Conservation (phyloP, 2,113 vertebrate genomes). For the Callospermophilus lateralis region DNA sequence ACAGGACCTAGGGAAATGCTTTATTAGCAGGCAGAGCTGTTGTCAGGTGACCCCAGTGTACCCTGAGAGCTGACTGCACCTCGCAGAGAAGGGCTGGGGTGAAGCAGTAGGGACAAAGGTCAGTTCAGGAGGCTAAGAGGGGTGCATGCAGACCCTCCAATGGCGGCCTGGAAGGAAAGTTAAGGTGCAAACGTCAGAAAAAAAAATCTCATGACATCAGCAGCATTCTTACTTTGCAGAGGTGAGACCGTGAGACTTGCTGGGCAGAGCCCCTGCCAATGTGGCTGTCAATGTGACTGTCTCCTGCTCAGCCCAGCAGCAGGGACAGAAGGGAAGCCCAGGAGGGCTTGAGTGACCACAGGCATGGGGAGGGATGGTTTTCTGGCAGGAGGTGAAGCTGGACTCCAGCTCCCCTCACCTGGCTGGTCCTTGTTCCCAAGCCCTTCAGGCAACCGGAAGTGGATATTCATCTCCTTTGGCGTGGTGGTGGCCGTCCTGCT, state of each 20-base stretch:
- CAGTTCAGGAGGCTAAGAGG: background rate
- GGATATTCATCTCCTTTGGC: background rate
- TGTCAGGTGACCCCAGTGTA: background rate
- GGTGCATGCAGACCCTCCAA: background rate
- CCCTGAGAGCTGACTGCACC: background rate
- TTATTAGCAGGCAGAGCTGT: background rate
- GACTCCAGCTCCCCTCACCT: background rate
- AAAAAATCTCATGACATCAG: background rate
- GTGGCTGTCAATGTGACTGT: too few species aligned
- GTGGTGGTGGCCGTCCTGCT: constrained; percentile 53
- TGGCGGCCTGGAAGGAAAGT: background rate
- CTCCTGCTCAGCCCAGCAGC: background rate
- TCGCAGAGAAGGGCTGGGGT: background rate
- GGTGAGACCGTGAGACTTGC: accelerated
- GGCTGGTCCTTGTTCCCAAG: background rate
- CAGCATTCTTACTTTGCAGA: background rate
- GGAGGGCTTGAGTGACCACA: accelerated
- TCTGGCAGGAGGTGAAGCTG: background rate
- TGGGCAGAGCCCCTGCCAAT: background rate
- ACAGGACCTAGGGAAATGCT: background rate
- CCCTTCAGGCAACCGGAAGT: accelerated
- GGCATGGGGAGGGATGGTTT: background rate
- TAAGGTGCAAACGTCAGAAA: background rate
- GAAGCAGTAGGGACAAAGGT: background rate
- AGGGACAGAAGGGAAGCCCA: background rate